phyloP scores from a whole-genome alignment of 1,140 invertebrate genomes.

The Drosophila rhopaloa region DNA sequence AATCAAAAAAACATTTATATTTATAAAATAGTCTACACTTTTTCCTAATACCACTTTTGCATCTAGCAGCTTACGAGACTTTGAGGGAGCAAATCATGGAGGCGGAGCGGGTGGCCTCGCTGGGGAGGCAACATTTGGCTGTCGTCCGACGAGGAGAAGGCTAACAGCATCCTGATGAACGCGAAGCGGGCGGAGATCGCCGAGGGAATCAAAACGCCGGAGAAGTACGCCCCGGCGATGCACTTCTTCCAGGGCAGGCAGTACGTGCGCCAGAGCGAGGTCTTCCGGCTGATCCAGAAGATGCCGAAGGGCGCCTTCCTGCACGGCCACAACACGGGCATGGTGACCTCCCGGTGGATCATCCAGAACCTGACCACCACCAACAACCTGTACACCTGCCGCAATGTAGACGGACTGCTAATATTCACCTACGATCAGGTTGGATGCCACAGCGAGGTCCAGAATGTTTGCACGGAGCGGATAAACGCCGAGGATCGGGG shows the following conservation, averaged over 20 bases:
- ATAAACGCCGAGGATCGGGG: slow-evolving; percentile 83
- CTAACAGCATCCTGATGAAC: slow-evolving; percentile 79
- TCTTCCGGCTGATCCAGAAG: slow-evolving; percentile 89
- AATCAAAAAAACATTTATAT: no score
- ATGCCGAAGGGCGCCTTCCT: slow-evolving; percentile 91
- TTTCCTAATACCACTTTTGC: not conserved
- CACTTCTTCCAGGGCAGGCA: slow-evolving; percentile 89
- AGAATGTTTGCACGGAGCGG: slow-evolving; percentile 85
- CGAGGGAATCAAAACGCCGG: slow-evolving; percentile 74
- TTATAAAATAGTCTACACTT: no score
- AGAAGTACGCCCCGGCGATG: slow-evolving; percentile 86
- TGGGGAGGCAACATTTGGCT: slow-evolving; percentile 77
- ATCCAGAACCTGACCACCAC: slow-evolving; percentile 89
- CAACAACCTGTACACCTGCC: slow-evolving; percentile 89
- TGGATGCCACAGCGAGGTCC: slow-evolving; percentile 86
- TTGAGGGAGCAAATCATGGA: slow-evolving; percentile 76
- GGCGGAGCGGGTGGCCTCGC: slow-evolving; percentile 61
- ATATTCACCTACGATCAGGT: slow-evolving; percentile 74
- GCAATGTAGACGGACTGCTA: slow-evolving; percentile 84
- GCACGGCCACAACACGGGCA: slow-evolving; percentile 90
- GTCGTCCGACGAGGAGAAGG: slow-evolving; percentile 75
- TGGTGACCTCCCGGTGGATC: slow-evolving; percentile 88
- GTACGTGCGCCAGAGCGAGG: slow-evolving; percentile 87
- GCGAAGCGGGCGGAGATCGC: slow-evolving; percentile 76
- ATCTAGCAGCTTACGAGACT: slow-evolving; percentile 66